A percentile compares a stretch with the other conserved stretches of the same genome.
These are phyloP conservation scores for Cheirogaleus medius DNA, from an alignment of 2,113 vertebrate genomes.

Conservation along the genomic window DNA sequence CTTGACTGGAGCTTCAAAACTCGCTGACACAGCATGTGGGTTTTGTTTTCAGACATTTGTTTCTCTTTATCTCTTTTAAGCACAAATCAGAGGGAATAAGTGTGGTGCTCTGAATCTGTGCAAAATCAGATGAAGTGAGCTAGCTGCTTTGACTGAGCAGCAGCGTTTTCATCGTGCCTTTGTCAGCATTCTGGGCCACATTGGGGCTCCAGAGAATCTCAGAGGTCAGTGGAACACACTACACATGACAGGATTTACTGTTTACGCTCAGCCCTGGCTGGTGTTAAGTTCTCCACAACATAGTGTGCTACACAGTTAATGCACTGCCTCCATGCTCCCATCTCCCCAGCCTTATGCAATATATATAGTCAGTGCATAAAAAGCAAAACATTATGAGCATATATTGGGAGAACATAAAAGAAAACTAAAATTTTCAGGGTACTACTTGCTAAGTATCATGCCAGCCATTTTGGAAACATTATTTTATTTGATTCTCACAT, in stretches of 20 bases:
- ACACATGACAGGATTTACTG: background rate
- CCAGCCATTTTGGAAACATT: background rate
- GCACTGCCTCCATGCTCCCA: background rate
- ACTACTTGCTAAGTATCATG: background rate
- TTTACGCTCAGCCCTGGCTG: background rate
- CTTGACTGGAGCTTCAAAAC: slow-evolving; percentile 27
- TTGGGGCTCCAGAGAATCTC: background rate
- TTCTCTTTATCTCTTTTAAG: slow-evolving; percentile 43
- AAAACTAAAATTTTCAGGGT: background rate
- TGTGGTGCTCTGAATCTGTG: slow-evolving; percentile 1
- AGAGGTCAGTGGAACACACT: slow-evolving; percentile 32
- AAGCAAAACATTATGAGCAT: background rate
- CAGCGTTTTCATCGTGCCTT: background rate
- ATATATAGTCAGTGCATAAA: background rate
- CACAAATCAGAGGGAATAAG: slow-evolving; percentile 47
- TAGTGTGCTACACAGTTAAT: background rate
- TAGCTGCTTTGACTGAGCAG: background rate
- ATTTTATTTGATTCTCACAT: background rate
- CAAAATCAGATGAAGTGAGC: background rate
- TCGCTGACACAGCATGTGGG: slow-evolving; percentile 45
- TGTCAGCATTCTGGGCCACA: slow-evolving; percentile 46
- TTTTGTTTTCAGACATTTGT: slow-evolving; percentile 35
- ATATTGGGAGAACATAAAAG: background rate
- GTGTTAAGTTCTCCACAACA: background rate
- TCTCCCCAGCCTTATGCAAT: background rate